phyloP scores from a whole-genome alignment of 2,797 vertebrate species.

The Acipenser transmontanus region DNA sequence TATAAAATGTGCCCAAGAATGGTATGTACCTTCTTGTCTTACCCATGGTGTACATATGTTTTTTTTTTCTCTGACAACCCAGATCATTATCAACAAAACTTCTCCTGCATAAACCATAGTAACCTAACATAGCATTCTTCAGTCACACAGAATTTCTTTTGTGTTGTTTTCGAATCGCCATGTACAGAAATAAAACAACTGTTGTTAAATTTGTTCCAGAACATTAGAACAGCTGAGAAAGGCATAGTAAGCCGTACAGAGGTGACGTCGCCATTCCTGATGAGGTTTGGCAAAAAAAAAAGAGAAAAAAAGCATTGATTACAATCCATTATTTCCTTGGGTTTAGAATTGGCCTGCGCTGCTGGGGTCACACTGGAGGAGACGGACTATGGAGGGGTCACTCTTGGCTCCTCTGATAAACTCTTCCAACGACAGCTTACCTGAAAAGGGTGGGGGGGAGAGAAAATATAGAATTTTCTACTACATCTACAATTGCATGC shows the following conservation, averaged over 20 bases:
- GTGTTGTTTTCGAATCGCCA: not conserved
- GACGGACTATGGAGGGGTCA: conserved; percentile 93
- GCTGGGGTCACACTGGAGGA: conserved; percentile 97
- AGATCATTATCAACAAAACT: too few relatives aligned
- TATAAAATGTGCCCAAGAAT: too few relatives aligned
- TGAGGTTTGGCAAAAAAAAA: conserved; percentile 56
- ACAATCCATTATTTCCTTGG: conserved; percentile 42
- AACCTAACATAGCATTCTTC: too few relatives aligned
- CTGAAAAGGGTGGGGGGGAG: conserved; percentile 46
- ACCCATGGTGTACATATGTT: too few relatives aligned
- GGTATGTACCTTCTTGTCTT: too few relatives aligned
- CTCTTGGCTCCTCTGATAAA: conserved; percentile 97
- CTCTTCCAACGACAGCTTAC: conserved; percentile 95
- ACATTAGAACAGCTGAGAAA: conserved; percentile 40
- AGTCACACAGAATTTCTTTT: too few relatives aligned
- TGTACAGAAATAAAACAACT: not conserved
- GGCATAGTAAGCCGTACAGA: conserved; percentile 47
- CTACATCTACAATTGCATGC: too few relatives aligned
- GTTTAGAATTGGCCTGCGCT: conserved; percentile 94
- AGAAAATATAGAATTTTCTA: too few relatives aligned
- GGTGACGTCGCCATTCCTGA: conserved; percentile 55
- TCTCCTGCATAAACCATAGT: too few relatives aligned
- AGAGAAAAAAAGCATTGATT: conserved; percentile 46
- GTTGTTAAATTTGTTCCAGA: conserved; percentile 35
- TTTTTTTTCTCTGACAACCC: too few relatives aligned